Conservation (phyloP, 2,888 invertebrate genomes). For the Blera fallax region DNA sequence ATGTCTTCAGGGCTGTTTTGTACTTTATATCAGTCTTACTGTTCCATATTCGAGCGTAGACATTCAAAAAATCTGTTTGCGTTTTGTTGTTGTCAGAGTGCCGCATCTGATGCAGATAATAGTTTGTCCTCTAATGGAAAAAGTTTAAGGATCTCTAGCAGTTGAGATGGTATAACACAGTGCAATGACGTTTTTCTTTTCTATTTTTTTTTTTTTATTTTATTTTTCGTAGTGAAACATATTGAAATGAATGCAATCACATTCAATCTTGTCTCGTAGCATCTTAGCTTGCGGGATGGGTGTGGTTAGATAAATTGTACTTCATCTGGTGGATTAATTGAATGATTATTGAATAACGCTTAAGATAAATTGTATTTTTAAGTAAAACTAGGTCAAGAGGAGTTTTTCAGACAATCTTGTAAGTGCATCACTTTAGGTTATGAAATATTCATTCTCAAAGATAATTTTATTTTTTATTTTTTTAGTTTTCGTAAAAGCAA, state of each 20-base stretch:
- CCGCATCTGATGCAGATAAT: slow-evolving; percentile 61
- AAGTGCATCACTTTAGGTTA: slow-evolving; percentile 35
- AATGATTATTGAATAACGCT: slow-evolving; percentile 49
- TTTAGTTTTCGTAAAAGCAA: neutral
- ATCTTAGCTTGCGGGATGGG: neutral
- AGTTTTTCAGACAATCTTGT: slow-evolving; percentile 3
- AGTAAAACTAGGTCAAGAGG: slow-evolving; percentile 50
- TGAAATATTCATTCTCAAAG: slow-evolving; percentile 24
- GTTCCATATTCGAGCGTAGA: slow-evolving; percentile 19
- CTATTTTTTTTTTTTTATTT: neutral
- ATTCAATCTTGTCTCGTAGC: slow-evolving; percentile 5
- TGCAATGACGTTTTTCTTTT: slow-evolving; percentile 6
- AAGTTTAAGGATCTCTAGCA: slow-evolving; percentile 61
- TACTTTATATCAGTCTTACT: slow-evolving; percentile 18
- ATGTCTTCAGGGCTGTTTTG: slow-evolving; percentile 37
- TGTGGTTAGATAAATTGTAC: slow-evolving; percentile 9
- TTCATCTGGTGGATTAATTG: slow-evolving; percentile 39
- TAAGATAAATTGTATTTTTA: slow-evolving; percentile 60
- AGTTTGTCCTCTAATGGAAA: slow-evolving; percentile 62
- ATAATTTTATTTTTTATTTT: neutral
- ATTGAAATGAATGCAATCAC: slow-evolving; percentile 34
- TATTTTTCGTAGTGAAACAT: too few relatives aligned
- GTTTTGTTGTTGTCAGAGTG: slow-evolving; percentile 28
- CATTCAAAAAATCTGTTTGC: slow-evolving; percentile 45
- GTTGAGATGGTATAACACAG: slow-evolving; percentile 58